Conservation (phyloP, 2,797 vertebrate species). For the Acanthiza pusilla region DNA sequence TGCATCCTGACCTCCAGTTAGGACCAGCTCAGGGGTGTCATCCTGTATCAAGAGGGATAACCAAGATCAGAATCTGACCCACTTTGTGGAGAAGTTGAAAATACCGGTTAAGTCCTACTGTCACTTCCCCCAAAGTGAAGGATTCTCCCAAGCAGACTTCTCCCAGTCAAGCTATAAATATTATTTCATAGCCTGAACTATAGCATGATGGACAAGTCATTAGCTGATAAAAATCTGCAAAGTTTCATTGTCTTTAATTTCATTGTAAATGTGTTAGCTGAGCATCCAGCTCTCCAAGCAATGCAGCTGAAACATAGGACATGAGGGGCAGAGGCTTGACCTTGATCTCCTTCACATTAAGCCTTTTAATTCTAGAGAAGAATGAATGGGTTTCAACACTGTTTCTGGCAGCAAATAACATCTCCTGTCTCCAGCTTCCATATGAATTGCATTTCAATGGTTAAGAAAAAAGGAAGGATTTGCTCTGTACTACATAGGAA, state of each 20-base stretch:
- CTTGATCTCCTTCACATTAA: background rate
- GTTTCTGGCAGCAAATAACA: background rate
- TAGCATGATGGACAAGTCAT: background rate
- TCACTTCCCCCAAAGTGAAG: background rate
- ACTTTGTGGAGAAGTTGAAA: background rate
- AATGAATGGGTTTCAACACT: background rate
- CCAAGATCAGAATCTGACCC: background rate
- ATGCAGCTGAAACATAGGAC: background rate
- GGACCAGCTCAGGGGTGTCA: background rate
- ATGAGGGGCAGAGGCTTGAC: background rate
- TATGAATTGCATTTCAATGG: background rate
- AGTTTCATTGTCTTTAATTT: background rate
- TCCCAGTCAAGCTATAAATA: background rate
- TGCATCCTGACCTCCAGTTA: background rate
- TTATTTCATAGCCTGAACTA: background rate
- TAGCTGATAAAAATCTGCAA: background rate
- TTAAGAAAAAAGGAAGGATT: constrained; percentile 6
- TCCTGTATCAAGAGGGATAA: background rate
- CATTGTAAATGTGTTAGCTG: background rate
- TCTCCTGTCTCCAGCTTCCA: background rate
- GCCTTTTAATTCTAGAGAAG: background rate
- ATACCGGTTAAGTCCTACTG: background rate
- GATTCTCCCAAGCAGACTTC: background rate
- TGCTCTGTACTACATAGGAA: background rate
- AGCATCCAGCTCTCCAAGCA: background rate